A percentile compares a stretch with the other conserved stretches of the same genome.
phyloP scores from a whole-genome alignment of 2,113 vertebrate genomes.

The Cyphomyrus plagiostoma region DNA sequence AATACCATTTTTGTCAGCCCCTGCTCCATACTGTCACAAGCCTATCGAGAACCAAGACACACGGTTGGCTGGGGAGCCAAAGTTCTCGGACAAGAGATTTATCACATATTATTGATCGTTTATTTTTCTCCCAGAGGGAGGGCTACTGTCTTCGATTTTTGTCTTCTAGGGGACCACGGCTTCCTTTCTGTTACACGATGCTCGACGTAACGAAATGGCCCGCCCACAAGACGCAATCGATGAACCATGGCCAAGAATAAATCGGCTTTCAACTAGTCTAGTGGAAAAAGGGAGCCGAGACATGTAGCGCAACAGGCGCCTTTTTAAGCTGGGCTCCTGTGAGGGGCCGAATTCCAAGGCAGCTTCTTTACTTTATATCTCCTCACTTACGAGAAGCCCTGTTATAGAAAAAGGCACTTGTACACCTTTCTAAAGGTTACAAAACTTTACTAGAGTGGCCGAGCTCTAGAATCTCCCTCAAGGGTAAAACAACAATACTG shows the following conservation, averaged over 20 bases:
- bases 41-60: background rate
- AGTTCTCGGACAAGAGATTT: background rate
- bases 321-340: background rate
- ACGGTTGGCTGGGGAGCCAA: background rate
- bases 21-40: background rate
- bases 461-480: background rate
- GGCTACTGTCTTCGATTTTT: background rate
- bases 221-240: background rate
- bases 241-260: background rate
- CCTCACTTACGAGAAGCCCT: background rate
- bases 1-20: background rate
- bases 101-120: background rate
- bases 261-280: background rate
- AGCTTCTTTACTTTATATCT: background rate
- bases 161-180: background rate
- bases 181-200: background rate
- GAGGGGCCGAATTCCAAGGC: background rate
- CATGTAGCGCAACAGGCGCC: background rate
- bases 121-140: background rate
- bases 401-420: background rate
- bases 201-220: background rate
- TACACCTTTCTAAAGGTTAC: background rate
- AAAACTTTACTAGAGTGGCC: background rate
- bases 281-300: background rate
- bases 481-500: background rate